Percentiles rank a stretch among this genome's conserved stretches.
phyloP scores from a whole-genome alignment of 2,888 invertebrate genomes.

The Nemurella pictetii region DNA sequence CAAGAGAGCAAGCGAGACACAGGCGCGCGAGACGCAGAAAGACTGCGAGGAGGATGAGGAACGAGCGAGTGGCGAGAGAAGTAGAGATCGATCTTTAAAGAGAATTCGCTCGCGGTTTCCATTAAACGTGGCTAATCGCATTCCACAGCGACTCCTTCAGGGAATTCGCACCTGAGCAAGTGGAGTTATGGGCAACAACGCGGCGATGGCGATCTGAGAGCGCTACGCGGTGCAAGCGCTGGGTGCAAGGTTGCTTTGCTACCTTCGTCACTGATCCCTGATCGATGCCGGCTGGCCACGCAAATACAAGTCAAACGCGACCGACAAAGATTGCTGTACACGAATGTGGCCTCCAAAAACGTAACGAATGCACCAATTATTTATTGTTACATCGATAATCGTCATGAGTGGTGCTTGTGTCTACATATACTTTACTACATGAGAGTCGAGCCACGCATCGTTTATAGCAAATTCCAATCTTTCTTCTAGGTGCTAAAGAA shows the following conservation, averaged over 20 bases:
- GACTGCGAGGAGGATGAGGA: neutral
- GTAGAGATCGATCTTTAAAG: neutral
- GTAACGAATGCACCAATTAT: neutral
- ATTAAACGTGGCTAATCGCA: conserved; percentile 9
- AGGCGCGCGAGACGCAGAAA: neutral
- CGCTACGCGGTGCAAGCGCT: neutral
- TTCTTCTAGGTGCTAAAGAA: neutral
- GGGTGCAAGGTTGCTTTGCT: no score
- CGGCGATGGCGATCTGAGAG: neutral
- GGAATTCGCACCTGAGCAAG: neutral
- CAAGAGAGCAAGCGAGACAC: neutral
- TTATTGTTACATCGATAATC: neutral
- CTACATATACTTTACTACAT: neutral
- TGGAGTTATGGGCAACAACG: neutral
- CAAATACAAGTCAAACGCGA: neutral
- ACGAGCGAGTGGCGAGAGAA: neutral
- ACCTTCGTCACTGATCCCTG: neutral
- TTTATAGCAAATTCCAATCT: neutral
- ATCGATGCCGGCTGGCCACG: neutral
- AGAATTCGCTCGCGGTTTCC: conserved; percentile 1
- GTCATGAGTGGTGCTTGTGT: no score
- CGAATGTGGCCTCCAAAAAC: no score
- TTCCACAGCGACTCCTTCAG: neutral
- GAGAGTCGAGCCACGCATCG: neutral
- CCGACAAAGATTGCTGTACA: neutral